Base-by-base conservation (phyloP, 2,797 vertebrate genomes). In the Sebastes nivosus region DNA sequence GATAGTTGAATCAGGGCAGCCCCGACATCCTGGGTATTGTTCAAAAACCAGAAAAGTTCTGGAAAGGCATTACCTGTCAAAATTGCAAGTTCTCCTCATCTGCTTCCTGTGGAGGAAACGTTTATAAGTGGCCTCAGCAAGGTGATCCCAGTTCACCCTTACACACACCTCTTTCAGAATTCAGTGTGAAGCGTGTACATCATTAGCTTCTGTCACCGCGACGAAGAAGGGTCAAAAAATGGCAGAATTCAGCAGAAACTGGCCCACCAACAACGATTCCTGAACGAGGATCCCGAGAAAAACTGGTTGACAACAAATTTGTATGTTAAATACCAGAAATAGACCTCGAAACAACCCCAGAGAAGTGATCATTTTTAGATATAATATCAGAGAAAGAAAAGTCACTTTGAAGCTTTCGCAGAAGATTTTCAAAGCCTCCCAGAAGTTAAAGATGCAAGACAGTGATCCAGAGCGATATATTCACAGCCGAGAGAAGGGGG, bases 391-490 rank as follows among this genome's bases (percentile, higher is more conserved):
- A 67, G 66, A 72, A 32, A 70, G 57, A 34, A 59, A 72, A 83
- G 83, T 80, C 29, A 72, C 88, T 91, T 91, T 90, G 88, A 89
- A 87, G 88, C 77, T 72, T 79, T 68, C 69, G 82, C 77, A 67
- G 25, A n/a, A 72, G 78, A 27, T 72, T 88, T 84, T 88, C 82
- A 93, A 91, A 90, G 82, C 79, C 59, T 70, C 54, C 29, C 66
- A 79, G 75, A 79, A 71, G 79, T 84, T 82, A 88, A 86, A 89
- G 84, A 88, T 88, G 88, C 78, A 91, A 76, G 79, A 84, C 75
- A 67, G 59, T 69, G 79, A 81, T 82, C 42, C 55, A n/a, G 54
- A 29, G 52, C 4, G 11, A 67, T 46, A 25, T 0, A 2, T 68
- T 75, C 12, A 0, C 68, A 73, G 64, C 67, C 52, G 46, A 65